Evolutionary conservation across 2,888 invertebrate genomes (phyloP).

Genomic region (Heliconius ismenius): DNA sequence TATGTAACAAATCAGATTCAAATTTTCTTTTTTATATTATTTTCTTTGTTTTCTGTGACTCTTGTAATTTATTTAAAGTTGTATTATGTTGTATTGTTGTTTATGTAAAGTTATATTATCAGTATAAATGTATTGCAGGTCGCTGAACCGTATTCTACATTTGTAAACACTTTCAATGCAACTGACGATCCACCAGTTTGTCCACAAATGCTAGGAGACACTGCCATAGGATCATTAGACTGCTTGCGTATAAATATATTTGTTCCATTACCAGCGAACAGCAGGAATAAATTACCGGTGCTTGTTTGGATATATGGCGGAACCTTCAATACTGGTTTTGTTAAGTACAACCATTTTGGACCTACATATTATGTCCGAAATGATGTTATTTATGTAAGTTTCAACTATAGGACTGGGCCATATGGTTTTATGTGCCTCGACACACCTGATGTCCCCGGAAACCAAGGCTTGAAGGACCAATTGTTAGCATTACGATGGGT

Average conservation of each 20-base stretch:
- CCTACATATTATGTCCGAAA: constrained; percentile 57
- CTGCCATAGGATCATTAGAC: constrained; percentile 53
- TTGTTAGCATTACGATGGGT: constrained; percentile 60
- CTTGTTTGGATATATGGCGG: constrained; percentile 64
- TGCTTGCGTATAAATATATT: constrained; percentile 62
- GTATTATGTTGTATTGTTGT: too few species aligned
- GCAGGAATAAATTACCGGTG: constrained; percentile 54
- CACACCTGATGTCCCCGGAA: constrained; percentile 58
- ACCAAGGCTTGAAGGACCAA: constrained; percentile 67
- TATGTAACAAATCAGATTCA: too few species aligned
- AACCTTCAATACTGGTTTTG: constrained; percentile 51
- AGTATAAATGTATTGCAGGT: constrained; percentile 49
- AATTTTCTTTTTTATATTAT: too few species aligned
- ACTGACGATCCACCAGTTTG: constrained; percentile 59
- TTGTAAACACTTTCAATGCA: constrained; percentile 57
- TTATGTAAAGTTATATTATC: too few species aligned
- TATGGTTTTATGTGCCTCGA: constrained; percentile 67
- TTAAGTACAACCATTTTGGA: constrained; percentile 52
- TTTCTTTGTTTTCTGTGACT: too few species aligned
- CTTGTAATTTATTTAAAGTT: not conserved
- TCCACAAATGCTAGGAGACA: constrained; percentile 56
- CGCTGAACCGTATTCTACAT: constrained; percentile 53
- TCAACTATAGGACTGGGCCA: constrained; percentile 63
- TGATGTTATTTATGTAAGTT: constrained; percentile 58
- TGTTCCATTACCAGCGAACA: constrained; percentile 55